phyloP scores from a whole-genome alignment of 2,797 vertebrate genomes.

The Sebastolobus altivelis region DNA sequence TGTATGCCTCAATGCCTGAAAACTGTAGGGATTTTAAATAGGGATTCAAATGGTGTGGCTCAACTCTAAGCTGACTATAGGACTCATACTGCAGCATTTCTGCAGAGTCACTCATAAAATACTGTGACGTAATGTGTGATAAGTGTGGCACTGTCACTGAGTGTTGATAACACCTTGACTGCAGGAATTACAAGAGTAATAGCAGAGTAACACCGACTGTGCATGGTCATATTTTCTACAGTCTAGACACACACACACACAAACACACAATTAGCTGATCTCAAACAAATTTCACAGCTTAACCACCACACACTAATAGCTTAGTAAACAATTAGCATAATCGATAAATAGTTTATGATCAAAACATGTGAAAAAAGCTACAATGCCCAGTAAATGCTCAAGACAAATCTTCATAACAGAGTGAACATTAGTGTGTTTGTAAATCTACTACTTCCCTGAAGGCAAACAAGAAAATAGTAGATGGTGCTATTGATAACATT shows the following conservation, averaged over 20 bases:
- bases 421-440: neutral
- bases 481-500: neutral
- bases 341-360: neutral
- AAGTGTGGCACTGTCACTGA: slow-evolving; percentile 13
- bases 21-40: slow-evolving; percentile 1
- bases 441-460: neutral
- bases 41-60: slow-evolving; percentile 14
- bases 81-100: slow-evolving; percentile 10
- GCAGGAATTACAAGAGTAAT: slow-evolving; percentile 11
- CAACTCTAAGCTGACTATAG: neutral
- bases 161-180: slow-evolving; percentile 32
- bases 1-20: neutral
- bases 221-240: neutral
- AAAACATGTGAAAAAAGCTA: slow-evolving; percentile 1
- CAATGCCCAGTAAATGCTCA: neutral
- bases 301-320: neutral
- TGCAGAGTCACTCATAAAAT: slow-evolving; percentile 36
- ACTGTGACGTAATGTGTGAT: slow-evolving; percentile 26
- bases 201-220: slow-evolving; percentile 34
- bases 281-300: slow-evolving; percentile 7
- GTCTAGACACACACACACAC: slow-evolving; percentile 9
- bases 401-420: neutral
- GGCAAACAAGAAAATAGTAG: neutral
- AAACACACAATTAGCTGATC: neutral
- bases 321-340: neutral